Evolutionary conservation across 1,140 invertebrate genomes (phyloP), one percentile per base, ranked within the genome.

Genomic region (Geopemphigus sp.): DNA sequence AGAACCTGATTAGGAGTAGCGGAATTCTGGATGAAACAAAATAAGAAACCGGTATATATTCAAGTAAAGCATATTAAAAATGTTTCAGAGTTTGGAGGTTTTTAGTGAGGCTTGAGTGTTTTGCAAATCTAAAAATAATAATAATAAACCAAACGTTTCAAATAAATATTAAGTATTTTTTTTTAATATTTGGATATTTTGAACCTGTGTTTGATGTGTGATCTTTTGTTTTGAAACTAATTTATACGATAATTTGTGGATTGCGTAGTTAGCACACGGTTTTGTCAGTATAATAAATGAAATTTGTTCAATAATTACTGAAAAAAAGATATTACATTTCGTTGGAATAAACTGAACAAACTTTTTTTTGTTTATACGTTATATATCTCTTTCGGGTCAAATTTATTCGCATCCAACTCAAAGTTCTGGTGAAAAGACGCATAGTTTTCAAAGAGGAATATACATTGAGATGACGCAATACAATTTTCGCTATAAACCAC

Each of bases 91-190:
- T 78, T 78, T 78, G 74, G 57, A 78, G 74, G 74, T 78, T 78
- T 78, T 78, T 78, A 78, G 74, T 59, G 57, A 78, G 74, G 74
- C 74, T 78, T 78, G 56, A 78, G 74, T 59, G 74, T 61, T 78
- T 78, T 78, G 74, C 57, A 61, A 61, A 63, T 78, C 74, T 78
- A 78, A 78, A 78, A 78, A 54, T 59, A 56, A 59, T 76, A 76
- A 61, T 78, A 66, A 45, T 66, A 66, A 78, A 61, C 56, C 74
- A 78, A 59, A 61, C 17, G 19, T 39, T 63, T 78, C 74, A 54
- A 63, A 24, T 17, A 72, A 63, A 63, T 4, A 63, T 72, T 54
- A 12, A 54, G 68, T 72, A 72, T 78, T 61, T 72, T 76, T 76
- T 39, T 70, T 70, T 70, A 29, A 53, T 70, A 53, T 70, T 70